Percentiles rank a stretch among this genome's conserved stretches.
phyloP scores from a whole-genome alignment of 2,113 vertebrate species.

The Athene cunicularia region DNA sequence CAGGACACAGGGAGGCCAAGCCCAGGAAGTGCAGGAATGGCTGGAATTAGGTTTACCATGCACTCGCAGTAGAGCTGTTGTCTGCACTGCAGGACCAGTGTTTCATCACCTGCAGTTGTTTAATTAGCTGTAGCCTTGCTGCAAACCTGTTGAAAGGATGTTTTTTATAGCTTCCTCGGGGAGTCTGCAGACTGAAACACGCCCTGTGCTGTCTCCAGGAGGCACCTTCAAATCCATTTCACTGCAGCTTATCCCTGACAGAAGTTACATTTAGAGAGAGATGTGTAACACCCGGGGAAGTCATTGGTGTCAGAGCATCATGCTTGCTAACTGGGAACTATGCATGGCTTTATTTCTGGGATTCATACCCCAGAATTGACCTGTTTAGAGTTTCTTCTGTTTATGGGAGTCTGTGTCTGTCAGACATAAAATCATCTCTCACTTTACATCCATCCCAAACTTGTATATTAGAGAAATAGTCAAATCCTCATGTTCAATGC shows the following conservation, averaged over 20 bases:
- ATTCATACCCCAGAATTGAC: neutral
- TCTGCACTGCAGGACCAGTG: conserved; percentile 27
- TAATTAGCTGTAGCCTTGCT: conserved; percentile 55
- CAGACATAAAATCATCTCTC: neutral
- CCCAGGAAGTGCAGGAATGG: neutral
- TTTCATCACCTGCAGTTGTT: conserved; percentile 18
- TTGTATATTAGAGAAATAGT: neutral
- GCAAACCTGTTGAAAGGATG: conserved; percentile 45
- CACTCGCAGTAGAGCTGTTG: neutral
- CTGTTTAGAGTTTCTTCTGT: neutral
- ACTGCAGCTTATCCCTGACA: neutral
- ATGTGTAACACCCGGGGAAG: neutral
- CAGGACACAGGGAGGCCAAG: neutral
- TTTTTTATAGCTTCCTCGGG: conserved; percentile 23
- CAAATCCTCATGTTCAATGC: neutral
- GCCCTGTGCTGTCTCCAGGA: neutral
- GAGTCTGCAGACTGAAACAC: conserved; percentile 23
- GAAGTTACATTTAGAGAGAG: neutral
- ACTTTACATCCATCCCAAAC: neutral
- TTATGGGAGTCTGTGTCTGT: neutral
- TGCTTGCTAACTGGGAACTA: neutral
- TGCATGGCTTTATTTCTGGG: neutral
- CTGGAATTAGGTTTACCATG: neutral
- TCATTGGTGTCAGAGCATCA: accelerated
- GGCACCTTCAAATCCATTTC: conserved; percentile 22